These are phyloP conservation scores for Gari tellinella DNA, from an alignment of 2,888 invertebrate genomes.

Conservation along the genomic window DNA sequence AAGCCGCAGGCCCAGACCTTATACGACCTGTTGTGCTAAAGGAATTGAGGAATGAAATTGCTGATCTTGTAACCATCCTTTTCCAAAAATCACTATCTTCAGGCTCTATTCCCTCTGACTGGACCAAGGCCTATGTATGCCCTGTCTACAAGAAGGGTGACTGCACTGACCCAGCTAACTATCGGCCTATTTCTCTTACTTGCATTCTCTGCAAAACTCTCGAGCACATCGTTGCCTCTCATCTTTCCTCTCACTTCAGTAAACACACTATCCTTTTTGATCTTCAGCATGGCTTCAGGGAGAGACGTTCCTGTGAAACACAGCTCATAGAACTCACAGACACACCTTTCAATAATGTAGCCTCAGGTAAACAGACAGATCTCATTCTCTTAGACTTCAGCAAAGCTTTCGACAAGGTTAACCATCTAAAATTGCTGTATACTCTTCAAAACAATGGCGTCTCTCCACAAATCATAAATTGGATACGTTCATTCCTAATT, in stretches of 20 bases:
- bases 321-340: conserved; percentile 19
- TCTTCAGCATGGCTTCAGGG: conserved; percentile 14
- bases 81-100: conserved; percentile 9
- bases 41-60: conserved; percentile 11
- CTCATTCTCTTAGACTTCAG: conserved; percentile 22
- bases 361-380: conserved; percentile 27
- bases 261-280: conserved; percentile 27
- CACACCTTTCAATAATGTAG: conserved; percentile 1
- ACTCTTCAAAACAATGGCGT: conserved; percentile 21
- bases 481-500: conserved; percentile 19
- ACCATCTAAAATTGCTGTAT: conserved; percentile 26
- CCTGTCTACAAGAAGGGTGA: conserved; percentile 21
- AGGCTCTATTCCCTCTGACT: conserved; percentile 13
- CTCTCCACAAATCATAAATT: conserved; percentile 2
- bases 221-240: conserved; percentile 23
- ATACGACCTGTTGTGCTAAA: conserved; percentile 8
- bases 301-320: conserved; percentile 23
- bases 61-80: conserved; percentile 3
- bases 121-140: conserved; percentile 12
- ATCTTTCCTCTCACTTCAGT: conserved; percentile 23
- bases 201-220: conserved; percentile 21
- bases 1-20: conserved; percentile 8
- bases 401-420: conserved; percentile 30
- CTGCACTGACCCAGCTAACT: conserved; percentile 18
- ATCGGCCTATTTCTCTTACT: conserved; percentile 23